Percentiles rank a stretch among this genome's conserved stretches.
These are phyloP conservation scores for Ommatoiulus sabulosus DNA, from an alignment of 2,888 invertebrate species.

Conservation along the genomic window DNA sequence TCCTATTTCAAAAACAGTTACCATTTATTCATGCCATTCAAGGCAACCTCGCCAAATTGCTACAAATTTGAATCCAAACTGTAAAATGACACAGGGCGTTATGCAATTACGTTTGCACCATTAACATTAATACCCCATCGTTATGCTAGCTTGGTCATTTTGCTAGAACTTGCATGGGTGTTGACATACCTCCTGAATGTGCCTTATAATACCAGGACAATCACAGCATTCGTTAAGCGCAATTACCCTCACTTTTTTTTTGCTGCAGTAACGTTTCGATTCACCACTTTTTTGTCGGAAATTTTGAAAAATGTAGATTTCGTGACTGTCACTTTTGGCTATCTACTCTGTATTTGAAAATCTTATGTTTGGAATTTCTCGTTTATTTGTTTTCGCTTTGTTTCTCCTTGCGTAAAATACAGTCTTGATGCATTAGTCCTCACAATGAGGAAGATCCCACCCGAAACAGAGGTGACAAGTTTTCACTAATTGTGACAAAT, in stretches of 20 bases:
- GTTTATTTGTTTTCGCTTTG: neutral
- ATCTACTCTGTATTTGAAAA: neutral
- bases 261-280: neutral
- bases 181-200: neutral
- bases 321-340: neutral
- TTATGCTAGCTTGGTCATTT: neutral
- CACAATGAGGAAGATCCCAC: neutral
- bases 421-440: neutral
- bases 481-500: constrained; percentile 4
- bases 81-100: constrained; percentile 12
- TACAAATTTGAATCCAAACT: constrained; percentile 2
- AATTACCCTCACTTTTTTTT: neutral
- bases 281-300: neutral
- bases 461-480: constrained; percentile 21
- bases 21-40: constrained; percentile 33
- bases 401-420: neutral
- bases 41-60: constrained; percentile 9
- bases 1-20: constrained; percentile 27
- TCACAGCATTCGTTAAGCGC: neutral
- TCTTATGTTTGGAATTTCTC: neutral
- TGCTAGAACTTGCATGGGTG: neutral
- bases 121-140: constrained; percentile 15
- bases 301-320: neutral
- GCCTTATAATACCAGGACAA: neutral
- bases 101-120: constrained; percentile 21